Evolutionary conservation across 1,140 invertebrate genomes (phyloP), one percentile per base, ranked within the genome.

Genomic region (Dysdera silvatica): DNA sequence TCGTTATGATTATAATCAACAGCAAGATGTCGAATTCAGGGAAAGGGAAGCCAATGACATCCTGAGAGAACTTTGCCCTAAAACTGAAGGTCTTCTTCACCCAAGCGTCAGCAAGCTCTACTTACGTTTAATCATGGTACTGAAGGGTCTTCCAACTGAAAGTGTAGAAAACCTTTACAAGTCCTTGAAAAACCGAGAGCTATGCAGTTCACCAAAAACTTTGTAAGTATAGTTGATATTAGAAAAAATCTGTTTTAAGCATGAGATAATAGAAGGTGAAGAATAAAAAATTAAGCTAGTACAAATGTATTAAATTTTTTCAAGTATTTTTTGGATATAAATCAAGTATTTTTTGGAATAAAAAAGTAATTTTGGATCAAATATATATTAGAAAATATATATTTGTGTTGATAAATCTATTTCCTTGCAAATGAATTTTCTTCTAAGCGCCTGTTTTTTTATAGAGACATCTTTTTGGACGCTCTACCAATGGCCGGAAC

Each of bases 401-500:
- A n/a, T n/a, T n/a, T n/a, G n/a, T n/a, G n/a, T n/a, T n/a, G n/a
- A n/a, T n/a, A n/a, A n/a, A n/a, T n/a, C n/a, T n/a, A n/a, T n/a
- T n/a, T n/a, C n/a, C n/a, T n/a, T n/a, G n/a, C n/a, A n/a, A n/a
- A n/a, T n/a, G n/a, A n/a, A n/a, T n/a, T n/a, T n/a, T n/a, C n/a
- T n/a, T n/a, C n/a, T n/a, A 37, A 37, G n/a, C n/a, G 12, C n/a
- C 12, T 10, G n/a, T 1, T 31, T 55, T 4, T 23, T 64, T 53
- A 8, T 7, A 78, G 76, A 62, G 72, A 74, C 61, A 72, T 75
- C 43, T 74, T 77, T 61, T 31, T 69, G 32, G 76, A 78, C 70
- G 73, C 76, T 18, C 74, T 95, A 0, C 85, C 89, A 51, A 82
- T 85, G 56, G 80, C 87, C 2, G 87, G 85, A 55, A 91, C 84